Percentiles rank a stretch among this genome's conserved stretches.
Conservation (phyloP, 2,888 invertebrate species). For the Archaeoteleia sp. region DNA sequence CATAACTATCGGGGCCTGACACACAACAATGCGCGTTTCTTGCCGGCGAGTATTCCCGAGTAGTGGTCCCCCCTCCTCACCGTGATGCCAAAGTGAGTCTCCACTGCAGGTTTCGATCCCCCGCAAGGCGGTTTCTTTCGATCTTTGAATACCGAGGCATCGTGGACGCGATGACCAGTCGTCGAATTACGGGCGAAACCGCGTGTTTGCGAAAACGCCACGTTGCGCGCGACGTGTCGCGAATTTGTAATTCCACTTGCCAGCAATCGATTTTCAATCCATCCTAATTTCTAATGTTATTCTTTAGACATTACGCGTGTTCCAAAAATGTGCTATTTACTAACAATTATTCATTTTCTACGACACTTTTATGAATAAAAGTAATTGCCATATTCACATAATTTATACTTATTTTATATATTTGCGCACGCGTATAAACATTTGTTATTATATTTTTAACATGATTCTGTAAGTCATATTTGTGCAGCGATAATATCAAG, state of each 20-base stretch:
- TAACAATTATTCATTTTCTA: too few relatives aligned
- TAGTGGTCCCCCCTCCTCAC: constrained; percentile 57
- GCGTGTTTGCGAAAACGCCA: constrained; percentile 55
- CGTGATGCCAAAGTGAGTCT: constrained; percentile 47
- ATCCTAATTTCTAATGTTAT: constrained; percentile 7
- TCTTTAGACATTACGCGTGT: too few relatives aligned
- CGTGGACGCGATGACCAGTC: constrained; percentile 68
- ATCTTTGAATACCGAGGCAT: constrained; percentile 69
- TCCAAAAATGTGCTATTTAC: too few relatives aligned
- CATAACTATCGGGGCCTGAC: constrained; percentile 70
- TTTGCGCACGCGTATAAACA: too few relatives aligned
- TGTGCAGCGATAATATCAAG: too few relatives aligned
- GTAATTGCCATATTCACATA: too few relatives aligned
- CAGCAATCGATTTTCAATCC: constrained; percentile 4
- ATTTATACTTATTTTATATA: too few relatives aligned
- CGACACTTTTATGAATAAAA: too few relatives aligned
- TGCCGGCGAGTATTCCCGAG: constrained; percentile 55
- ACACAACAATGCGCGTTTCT: constrained; percentile 69
- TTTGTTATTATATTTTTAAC: too few relatives aligned
- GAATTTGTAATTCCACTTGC: not conserved
- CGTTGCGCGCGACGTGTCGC: constrained; percentile 40
- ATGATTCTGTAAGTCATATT: too few relatives aligned
- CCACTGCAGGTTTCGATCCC: constrained; percentile 59
- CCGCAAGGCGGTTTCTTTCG: constrained; percentile 63
- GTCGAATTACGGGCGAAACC: constrained; percentile 69